These are phyloP conservation scores for Macrobrachium rosenbergii DNA, from an alignment of 1,140 invertebrate genomes.

Conservation along the genomic window DNA sequence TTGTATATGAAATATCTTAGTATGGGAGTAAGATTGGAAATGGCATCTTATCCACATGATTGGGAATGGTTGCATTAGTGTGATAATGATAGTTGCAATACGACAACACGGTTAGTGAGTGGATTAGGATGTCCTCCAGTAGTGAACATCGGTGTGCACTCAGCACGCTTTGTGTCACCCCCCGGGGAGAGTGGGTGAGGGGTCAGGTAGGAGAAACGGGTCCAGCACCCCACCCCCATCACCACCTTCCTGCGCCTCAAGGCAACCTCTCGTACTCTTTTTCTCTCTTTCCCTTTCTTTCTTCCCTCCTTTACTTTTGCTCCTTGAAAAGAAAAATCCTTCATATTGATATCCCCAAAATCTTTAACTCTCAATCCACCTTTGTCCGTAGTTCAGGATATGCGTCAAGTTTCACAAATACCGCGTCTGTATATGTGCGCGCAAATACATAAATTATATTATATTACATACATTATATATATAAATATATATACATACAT, in stretches of 20 bases:
- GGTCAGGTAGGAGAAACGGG: not conserved
- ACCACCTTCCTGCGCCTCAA: not conserved
- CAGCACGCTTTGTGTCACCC: conserved; percentile 15
- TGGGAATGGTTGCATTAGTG: conserved; percentile 4
- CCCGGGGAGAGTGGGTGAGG: conserved; percentile 7
- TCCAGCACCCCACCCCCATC: not conserved
- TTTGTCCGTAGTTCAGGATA: too few species aligned
- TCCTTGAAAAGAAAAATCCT: too few species aligned
- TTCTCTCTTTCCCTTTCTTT: not conserved
- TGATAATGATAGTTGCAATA: conserved; percentile 28
- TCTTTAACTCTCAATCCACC: too few species aligned
- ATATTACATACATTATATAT: too few species aligned
- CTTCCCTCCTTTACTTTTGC: not conserved
- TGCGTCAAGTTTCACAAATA: too few species aligned
- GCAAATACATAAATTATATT: too few species aligned
- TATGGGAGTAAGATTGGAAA: not conserved
- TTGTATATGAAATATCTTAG: too few species aligned
- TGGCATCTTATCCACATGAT: not conserved
- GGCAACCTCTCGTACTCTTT: not conserved
- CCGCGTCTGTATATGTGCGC: too few species aligned
- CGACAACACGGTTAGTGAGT: conserved; percentile 36
- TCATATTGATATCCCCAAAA: too few species aligned
- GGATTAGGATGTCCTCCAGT: conserved; percentile 32
- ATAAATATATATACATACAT: too few species aligned
- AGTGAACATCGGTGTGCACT: conserved; percentile 54